phyloP scores from a whole-genome alignment of 2,797 vertebrate genomes.

The Merluccius polli region DNA sequence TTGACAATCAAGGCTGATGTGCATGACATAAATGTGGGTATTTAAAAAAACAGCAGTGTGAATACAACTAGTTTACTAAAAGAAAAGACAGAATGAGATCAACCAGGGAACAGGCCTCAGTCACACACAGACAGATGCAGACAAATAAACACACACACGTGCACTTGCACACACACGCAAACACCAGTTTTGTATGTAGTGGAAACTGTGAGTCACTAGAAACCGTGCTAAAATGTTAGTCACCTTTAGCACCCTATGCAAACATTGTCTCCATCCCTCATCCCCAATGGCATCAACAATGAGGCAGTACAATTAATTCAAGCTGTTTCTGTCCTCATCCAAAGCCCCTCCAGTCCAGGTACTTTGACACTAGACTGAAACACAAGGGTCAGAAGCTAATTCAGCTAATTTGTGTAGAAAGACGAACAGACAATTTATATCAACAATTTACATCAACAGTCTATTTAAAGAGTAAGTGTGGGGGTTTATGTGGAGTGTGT shows the following conservation, averaged over 20 bases:
- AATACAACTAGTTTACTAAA: background rate
- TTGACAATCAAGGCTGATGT: too few relatives aligned
- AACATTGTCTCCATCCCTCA: background rate
- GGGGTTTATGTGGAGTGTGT: too few relatives aligned
- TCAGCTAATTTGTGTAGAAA: too few relatives aligned
- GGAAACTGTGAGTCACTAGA: slow-evolving; percentile 23
- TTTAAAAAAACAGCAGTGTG: too few relatives aligned
- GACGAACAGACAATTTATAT: too few relatives aligned
- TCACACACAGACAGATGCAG: slow-evolving; percentile 11
- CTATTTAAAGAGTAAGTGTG: too few relatives aligned
- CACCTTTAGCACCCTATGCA: background rate
- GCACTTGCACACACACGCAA: slow-evolving; percentile 1
- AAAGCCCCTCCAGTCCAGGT: too few relatives aligned
- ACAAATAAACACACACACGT: slow-evolving; percentile 18
- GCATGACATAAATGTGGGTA: background rate
- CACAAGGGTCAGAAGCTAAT: too few relatives aligned
- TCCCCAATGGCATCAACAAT: slow-evolving; percentile 7
- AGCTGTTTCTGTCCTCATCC: background rate
- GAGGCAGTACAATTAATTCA: slow-evolving; percentile 30
- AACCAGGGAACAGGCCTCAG: background rate
- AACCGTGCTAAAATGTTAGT: background rate
- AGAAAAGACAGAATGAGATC: background rate
- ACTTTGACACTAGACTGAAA: too few relatives aligned
- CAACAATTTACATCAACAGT: too few relatives aligned
- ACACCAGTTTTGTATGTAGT: background rate